Conservation (phyloP, 2,888 invertebrate species). For the Camponotus fellah region DNA sequence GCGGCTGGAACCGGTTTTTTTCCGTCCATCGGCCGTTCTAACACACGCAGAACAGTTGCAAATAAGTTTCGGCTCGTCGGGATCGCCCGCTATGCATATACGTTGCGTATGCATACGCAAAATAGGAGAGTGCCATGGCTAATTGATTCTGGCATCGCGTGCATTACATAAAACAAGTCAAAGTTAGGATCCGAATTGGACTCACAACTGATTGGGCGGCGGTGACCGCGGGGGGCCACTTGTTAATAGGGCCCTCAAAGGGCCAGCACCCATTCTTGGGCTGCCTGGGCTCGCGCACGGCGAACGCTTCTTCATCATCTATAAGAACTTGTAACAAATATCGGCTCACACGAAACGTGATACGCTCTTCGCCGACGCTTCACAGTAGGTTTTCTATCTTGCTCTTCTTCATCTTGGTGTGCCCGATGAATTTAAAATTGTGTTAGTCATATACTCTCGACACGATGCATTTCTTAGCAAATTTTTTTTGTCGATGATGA, state of each 20-base stretch:
- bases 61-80: constrained; percentile 69
- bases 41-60: constrained; percentile 70
- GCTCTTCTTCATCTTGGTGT: constrained; percentile 30
- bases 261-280: constrained; percentile 70
- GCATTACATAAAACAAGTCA: constrained; percentile 81
- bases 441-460: constrained; percentile 26
- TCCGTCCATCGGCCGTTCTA: constrained; percentile 61
- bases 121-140: constrained; percentile 78
- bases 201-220: constrained; percentile 77
- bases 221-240: constrained; percentile 80
- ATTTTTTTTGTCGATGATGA: constrained; percentile 18
- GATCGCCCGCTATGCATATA: constrained; percentile 65
- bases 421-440: constrained; percentile 44
- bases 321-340: constrained; percentile 74
- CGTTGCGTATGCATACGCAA: constrained; percentile 74
- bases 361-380: constrained; percentile 67
- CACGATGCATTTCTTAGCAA: constrained; percentile 10
- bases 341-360: constrained; percentile 76
- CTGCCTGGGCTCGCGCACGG: constrained; percentile 57
- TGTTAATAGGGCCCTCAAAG: constrained; percentile 81
- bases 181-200: constrained; percentile 71
- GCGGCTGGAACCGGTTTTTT: constrained; percentile 73
- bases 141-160: constrained; percentile 82
- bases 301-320: constrained; percentile 73
- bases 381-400: constrained; percentile 62